Evolutionary conservation across 2,113 vertebrate species (phyloP).

Genomic region (Irena cyanogastra): DNA sequence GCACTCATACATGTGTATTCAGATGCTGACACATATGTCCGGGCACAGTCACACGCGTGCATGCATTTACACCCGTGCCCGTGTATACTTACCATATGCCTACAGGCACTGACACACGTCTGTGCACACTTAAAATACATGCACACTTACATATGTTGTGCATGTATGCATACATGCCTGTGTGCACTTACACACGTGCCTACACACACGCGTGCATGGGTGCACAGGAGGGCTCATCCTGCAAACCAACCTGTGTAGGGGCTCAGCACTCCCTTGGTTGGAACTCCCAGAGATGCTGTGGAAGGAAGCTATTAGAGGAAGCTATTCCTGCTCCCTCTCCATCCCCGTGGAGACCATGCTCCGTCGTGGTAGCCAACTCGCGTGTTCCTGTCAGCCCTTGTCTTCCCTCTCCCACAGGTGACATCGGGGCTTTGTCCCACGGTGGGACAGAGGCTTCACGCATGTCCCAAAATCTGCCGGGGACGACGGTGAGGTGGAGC

Average conservation of each 20-base stretch:
- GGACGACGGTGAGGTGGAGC: background rate
- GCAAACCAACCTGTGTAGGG: background rate
- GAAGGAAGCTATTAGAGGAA: background rate
- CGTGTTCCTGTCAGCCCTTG: background rate
- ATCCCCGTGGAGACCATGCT: background rate
- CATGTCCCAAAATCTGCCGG: rapidly evolving
- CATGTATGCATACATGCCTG: too few relatives aligned
- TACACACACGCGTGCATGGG: background rate
- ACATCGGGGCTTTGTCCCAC: background rate
- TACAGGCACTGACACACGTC: too few relatives aligned
- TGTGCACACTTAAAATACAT: background rate
- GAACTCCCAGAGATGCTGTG: background rate
- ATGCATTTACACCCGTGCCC: background rate
- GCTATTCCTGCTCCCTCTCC: background rate
- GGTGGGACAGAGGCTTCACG: background rate
- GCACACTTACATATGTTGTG: background rate
- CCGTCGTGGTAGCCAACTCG: background rate
- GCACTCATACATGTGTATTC: background rate
- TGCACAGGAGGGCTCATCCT: background rate
- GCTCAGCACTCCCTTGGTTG: background rate
- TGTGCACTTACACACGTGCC: background rate
- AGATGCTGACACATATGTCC: background rate
- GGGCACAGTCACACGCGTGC: background rate
- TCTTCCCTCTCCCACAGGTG: background rate
- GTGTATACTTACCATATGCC: too few relatives aligned